Base-by-base conservation (phyloP, 2,888 invertebrate genomes). In the Heliconius sara region DNA sequence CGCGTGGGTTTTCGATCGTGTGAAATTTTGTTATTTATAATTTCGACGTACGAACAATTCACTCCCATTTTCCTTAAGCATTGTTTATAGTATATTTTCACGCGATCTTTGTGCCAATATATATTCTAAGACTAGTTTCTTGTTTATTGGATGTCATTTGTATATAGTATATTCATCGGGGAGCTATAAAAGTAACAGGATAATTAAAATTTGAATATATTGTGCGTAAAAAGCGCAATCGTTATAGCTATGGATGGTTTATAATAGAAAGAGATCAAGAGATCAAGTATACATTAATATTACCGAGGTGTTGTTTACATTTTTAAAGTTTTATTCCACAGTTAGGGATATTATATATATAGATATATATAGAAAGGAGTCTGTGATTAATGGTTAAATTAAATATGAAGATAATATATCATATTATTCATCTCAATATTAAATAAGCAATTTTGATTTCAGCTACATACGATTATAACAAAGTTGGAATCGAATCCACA, bases 1-100 rank as follows among this genome's bases (percentile, higher is more conserved):
- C 70, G 43, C 70, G 7, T 47, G 70, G 70, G 70, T 43, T 43
- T 43, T 47, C 25, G 43, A 25, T 43, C 25, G 70, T 47, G 70
- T 16, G 70, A 70, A 47, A 70, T 70, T 43, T 25, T 16, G 43
- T 19, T 70, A 70, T 70, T 43, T 70, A 13, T 43, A 43, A 43
- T 43, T 68, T 68, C n/a, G 6, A 12, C 27, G 43, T 70, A n/a
- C 16, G 13, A 52, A 52, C 3, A 70, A 25, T 25, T 39, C 43
- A 47, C 6, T 43, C 16, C 1, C 25, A 16, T 70, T 70, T 47
- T 70, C 70, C 70, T 43, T 39, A 68, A 39, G 9, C n/a, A n/a
- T 22, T 68, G 39, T 68, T 68, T 22, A 22, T n/a, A 39, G 9
- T 39, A 4, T n/a, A 68, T 39, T 68, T 30, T 68, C 39, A 68